These are phyloP conservation scores for Heliconius hortense DNA, from an alignment of 2,888 invertebrate species.

Conservation along the genomic window DNA sequence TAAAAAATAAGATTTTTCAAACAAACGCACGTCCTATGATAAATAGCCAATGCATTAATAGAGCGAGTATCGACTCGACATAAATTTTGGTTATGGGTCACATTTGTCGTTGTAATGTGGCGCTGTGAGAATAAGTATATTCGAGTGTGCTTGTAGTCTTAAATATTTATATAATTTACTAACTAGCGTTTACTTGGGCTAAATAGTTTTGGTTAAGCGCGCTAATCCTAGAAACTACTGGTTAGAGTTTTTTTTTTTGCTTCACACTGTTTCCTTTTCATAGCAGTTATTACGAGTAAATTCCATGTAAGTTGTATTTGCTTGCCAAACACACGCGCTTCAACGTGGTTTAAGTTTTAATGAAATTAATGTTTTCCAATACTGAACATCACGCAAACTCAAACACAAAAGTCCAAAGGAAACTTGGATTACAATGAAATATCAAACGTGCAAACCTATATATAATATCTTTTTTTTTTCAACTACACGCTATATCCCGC, in stretches of 20 bases:
- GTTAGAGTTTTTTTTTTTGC: too few species aligned
- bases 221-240: too few species aligned
- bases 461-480: too few species aligned
- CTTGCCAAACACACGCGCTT: slow-evolving; percentile 17
- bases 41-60: slow-evolving; percentile 36
- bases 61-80: slow-evolving; percentile 33
- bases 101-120: slow-evolving; percentile 43
- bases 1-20: slow-evolving; percentile 6
- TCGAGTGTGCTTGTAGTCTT: neutral
- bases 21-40: slow-evolving; percentile 21
- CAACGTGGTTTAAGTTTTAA: slow-evolving; percentile 21
- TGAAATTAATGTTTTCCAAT: slow-evolving; percentile 21
- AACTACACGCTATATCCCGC: too few species aligned
- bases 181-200: neutral
- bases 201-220: too few species aligned
- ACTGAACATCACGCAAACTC: too few species aligned
- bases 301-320: slow-evolving; percentile 15
- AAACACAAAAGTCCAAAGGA: neutral
- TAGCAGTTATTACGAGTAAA: neutral
- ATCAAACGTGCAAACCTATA: too few species aligned
- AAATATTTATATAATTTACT: neutral
- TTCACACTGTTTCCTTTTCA: neutral
- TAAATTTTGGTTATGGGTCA: slow-evolving; percentile 40
- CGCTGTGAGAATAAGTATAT: slow-evolving; percentile 10
- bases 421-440: neutral